Percentiles rank a stretch among this genome's conserved stretches.
Conservation (phyloP, 2,113 vertebrate genomes). For the Ifrita kowaldi region DNA sequence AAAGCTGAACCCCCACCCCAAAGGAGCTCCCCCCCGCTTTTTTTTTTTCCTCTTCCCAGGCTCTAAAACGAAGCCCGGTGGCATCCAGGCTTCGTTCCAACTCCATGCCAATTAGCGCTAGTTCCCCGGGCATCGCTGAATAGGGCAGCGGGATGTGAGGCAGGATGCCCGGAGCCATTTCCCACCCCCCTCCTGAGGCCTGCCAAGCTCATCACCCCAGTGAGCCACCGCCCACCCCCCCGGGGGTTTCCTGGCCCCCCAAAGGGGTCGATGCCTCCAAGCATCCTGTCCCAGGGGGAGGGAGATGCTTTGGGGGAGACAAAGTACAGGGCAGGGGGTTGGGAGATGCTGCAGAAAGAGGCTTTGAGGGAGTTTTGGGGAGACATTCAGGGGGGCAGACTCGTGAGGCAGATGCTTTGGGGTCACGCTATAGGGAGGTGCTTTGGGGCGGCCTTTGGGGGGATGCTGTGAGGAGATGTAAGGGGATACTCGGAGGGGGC, state of each 20-base stretch:
- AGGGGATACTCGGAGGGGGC: too few species aligned
- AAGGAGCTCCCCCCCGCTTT: too few species aligned
- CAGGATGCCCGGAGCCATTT: not conserved
- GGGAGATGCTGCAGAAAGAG: not conserved
- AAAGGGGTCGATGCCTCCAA: not conserved
- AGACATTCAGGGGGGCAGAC: too few species aligned
- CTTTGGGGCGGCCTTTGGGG: not conserved
- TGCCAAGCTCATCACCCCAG: not conserved
- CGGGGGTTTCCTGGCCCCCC: not conserved
- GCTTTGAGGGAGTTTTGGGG: not conserved
- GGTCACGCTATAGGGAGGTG: not conserved
- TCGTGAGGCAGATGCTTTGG: not conserved
- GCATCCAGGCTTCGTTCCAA: not conserved
- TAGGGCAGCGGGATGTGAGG: slow-evolving; percentile 8
- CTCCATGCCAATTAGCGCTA: slow-evolving; percentile 12
- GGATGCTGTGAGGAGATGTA: too few species aligned
- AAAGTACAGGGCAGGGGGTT: rapidly evolving
- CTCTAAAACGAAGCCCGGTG: not conserved
- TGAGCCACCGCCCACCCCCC: not conserved
- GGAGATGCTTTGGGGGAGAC: not conserved
- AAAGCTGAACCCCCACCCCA: not conserved
- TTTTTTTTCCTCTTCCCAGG: not conserved
- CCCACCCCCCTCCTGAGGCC: not conserved
- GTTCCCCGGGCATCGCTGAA: not conserved
- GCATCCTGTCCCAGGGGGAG: not conserved